Evolutionary conservation across 2,113 vertebrate genomes (phyloP).

Genomic region (Callospermophilus lateralis): DNA sequence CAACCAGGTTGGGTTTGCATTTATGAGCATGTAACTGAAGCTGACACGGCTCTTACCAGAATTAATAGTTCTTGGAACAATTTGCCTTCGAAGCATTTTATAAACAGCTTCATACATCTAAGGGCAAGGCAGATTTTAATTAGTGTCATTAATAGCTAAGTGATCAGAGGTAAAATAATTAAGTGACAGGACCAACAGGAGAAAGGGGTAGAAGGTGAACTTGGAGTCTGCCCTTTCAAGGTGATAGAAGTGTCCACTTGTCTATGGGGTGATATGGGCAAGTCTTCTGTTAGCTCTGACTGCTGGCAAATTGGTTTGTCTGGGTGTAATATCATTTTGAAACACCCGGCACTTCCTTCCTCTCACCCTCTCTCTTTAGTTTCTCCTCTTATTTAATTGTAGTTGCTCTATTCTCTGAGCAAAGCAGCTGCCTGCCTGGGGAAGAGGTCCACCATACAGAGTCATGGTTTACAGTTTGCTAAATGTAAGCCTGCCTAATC

Average conservation of each 20-base stretch:
- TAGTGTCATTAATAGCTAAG: constrained; percentile 77
- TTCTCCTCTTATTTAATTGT: constrained; percentile 72
- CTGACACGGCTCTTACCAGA: constrained; percentile 72
- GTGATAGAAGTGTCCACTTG: background rate
- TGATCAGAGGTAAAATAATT: constrained; percentile 73
- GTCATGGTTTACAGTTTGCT: constrained; percentile 71
- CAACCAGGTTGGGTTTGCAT: constrained; percentile 70
- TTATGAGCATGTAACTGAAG: constrained; percentile 74
- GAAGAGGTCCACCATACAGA: constrained; percentile 60
- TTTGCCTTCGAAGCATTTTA: constrained; percentile 77
- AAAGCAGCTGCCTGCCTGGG: constrained; percentile 67
- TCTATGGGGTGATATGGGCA: background rate
- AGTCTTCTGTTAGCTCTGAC: background rate
- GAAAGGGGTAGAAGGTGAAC: constrained; percentile 13
- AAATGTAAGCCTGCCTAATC: constrained; percentile 77
- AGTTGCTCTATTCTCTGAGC: constrained; percentile 59
- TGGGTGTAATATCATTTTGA: constrained; percentile 47
- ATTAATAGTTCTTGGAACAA: constrained; percentile 81
- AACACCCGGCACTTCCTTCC: constrained; percentile 69
- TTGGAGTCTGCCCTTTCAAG: constrained; percentile 50
- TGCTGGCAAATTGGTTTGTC: background rate
- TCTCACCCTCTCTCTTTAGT: constrained; percentile 24
- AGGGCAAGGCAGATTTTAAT: constrained; percentile 80
- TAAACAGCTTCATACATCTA: constrained; percentile 76
- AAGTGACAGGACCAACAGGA: constrained; percentile 29